Evolutionary conservation across 2,797 vertebrate species (phyloP).

Genomic region (Hoplostethus mediterraneus): DNA sequence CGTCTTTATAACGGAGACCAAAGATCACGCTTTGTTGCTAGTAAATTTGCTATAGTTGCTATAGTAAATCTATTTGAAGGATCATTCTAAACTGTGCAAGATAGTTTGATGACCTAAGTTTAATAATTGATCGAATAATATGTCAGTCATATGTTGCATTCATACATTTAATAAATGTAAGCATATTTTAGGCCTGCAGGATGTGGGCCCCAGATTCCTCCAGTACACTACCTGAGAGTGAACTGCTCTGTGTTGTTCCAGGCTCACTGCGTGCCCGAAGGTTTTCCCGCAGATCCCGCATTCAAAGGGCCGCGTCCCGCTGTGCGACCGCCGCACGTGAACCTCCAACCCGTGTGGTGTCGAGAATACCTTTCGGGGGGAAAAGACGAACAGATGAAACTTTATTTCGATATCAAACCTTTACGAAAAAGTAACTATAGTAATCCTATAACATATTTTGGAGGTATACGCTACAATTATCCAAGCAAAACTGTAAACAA

Average conservation of each 20-base stretch:
- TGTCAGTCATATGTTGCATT: too few relatives aligned
- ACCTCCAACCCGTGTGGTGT: conserved; percentile 98
- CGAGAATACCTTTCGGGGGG: conserved; percentile 91
- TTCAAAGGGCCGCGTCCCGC: conserved; percentile 95
- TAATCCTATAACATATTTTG: neutral
- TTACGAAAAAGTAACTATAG: neutral
- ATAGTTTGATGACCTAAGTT: too few relatives aligned
- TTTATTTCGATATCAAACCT: neutral
- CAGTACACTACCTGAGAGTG: conserved; percentile 91
- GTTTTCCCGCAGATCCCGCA: conserved; percentile 98
- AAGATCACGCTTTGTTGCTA: too few relatives aligned
- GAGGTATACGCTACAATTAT: neutral
- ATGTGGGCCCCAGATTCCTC: neutral
- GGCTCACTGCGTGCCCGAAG: conserved; percentile 96
- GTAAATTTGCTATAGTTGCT: too few relatives aligned
- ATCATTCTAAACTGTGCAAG: too few relatives aligned
- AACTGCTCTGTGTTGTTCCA: conserved; percentile 97
- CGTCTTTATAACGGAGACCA: too few relatives aligned
- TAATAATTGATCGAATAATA: too few relatives aligned
- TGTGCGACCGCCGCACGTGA: conserved; percentile 96
- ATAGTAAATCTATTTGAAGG: too few relatives aligned
- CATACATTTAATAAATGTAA: too few relatives aligned
- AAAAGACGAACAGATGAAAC: neutral
- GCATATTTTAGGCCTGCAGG: neutral
- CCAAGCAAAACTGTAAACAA: too few relatives aligned